Percentiles rank a stretch among this genome's conserved stretches.
Evolutionary conservation across 37 sponge, comb jelly and placozoan genomes (phyloP).

Genomic region (Ephydatia muelleri): DNA sequence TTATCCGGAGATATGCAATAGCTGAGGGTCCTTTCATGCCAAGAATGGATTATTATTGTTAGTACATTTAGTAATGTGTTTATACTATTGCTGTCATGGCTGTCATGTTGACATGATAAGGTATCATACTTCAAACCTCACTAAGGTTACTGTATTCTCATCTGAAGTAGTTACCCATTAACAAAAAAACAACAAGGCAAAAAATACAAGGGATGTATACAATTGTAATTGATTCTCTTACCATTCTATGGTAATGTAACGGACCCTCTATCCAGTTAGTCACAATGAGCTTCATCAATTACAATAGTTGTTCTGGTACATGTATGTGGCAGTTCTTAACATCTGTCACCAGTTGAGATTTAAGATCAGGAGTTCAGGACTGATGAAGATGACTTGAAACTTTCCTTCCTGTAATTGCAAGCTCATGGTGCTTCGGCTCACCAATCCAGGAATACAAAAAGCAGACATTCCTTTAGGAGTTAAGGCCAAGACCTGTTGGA

Average conservation of each 20-base stretch:
- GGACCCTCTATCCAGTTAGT: not conserved
- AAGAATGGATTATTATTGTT: not conserved
- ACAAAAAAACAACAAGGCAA: not conserved
- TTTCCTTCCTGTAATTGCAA: not conserved
- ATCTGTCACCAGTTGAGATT: constrained; percentile 15
- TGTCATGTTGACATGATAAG: constrained; percentile 24
- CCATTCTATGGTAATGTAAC: no score
- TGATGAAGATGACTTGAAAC: constrained; percentile 32
- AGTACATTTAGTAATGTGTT: no score
- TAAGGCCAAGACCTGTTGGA: constrained; percentile 1
- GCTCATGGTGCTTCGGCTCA: not conserved
- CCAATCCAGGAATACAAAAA: not conserved
- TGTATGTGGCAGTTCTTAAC: not conserved
- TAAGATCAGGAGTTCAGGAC: constrained; percentile 21
- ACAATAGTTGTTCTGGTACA: constrained; percentile 16
- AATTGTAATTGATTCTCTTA: no score
- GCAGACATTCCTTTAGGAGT: constrained; percentile 11
- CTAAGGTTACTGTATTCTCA: constrained; percentile 7
- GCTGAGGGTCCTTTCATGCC: not conserved
- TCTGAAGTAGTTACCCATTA: constrained; percentile 20
- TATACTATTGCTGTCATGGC: constrained; percentile 34
- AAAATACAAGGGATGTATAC: not conserved
- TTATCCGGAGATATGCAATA: not conserved
- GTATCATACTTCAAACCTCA: constrained; percentile 28
- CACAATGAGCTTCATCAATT: constrained; percentile 46